Evolutionary conservation across 2,888 invertebrate species (phyloP), one percentile per base, ranked within the genome.

Genomic region (Phalera bucephala): DNA sequence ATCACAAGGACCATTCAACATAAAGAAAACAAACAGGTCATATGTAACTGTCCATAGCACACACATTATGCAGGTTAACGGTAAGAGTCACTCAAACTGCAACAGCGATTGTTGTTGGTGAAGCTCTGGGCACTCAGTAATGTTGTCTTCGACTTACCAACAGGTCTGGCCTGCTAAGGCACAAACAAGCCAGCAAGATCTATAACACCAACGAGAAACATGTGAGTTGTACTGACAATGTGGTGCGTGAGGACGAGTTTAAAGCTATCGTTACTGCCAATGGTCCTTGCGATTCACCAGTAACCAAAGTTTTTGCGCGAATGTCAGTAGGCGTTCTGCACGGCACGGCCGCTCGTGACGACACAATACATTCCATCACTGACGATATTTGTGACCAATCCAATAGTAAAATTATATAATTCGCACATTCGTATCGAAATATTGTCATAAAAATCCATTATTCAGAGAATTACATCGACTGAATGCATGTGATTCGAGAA

Each of bases 181-280:
- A 93, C 92, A 93, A 92, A 92, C 92, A 93, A 92, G 93, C 93
- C 92, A 93, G 92, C 92, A 93, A 92, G 89, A 93, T 92, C 93
- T 93, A 93, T 90, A 93, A 92, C 91, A 91, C 86, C 88, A 92
- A 91, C 81, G 76, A 86, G 77, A 87, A 83, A 80, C 68, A 80
- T 74, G 67, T 85, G 69, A 87, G 82, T 73, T 56, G 64, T 72
- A 79, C 75, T 78, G 77, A 76, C 76, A 80, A 82, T 84, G 85
- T 83, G 82, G 79, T 83, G 84, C 84, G 61, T 75, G 56, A 70
- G 73, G 73, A 90, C 85, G 79, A 80, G 75, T 80, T 76, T 69
- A 75, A 58, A 58, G 64, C 67, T 78, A 74, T 46, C 55, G 62
- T 74, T 73, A 77, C 63, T 75, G 74, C 72, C 72, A 83, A 88